Evolutionary conservation across 2,113 vertebrate genomes (phyloP).

Genomic region (Rhynchomys soricoides): DNA sequence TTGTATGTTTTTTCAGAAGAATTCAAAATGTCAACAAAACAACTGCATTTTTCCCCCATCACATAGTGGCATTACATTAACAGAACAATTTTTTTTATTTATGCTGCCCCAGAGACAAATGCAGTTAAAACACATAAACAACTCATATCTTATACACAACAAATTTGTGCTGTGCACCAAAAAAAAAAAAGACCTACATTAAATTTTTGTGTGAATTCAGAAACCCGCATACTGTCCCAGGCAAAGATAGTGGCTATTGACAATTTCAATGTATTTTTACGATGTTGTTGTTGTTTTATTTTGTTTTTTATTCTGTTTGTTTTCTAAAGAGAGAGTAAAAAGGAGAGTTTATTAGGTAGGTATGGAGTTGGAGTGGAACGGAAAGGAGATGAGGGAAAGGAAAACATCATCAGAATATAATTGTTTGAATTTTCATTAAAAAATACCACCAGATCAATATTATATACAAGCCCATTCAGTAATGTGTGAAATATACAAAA

Average conservation of each 20-base stretch:
- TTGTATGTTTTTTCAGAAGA: background rate
- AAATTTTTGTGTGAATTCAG: slow-evolving; percentile 89
- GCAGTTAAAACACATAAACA: background rate
- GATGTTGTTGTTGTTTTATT: background rate
- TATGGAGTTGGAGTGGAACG: background rate
- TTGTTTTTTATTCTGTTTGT: background rate
- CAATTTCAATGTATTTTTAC: background rate
- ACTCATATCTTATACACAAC: slow-evolving; percentile 81
- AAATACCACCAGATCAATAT: background rate
- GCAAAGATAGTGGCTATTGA: background rate
- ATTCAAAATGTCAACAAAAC: background rate
- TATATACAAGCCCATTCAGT: background rate
- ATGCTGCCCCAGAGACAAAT: background rate
- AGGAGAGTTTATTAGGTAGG: background rate
- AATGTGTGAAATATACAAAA: background rate
- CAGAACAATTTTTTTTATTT: background rate
- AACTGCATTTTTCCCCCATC: background rate
- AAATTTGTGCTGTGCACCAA: slow-evolving; percentile 93
- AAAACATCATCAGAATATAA: background rate
- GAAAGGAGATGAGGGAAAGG: background rate
- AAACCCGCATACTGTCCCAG: slow-evolving; percentile 80
- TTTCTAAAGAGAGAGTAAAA: background rate
- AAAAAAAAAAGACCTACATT: slow-evolving; percentile 91
- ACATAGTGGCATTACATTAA: background rate
- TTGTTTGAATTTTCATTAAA: background rate